These are phyloP conservation scores for Autographa pulchrina DNA, from an alignment of 2,888 invertebrate species.

Conservation along the genomic window DNA sequence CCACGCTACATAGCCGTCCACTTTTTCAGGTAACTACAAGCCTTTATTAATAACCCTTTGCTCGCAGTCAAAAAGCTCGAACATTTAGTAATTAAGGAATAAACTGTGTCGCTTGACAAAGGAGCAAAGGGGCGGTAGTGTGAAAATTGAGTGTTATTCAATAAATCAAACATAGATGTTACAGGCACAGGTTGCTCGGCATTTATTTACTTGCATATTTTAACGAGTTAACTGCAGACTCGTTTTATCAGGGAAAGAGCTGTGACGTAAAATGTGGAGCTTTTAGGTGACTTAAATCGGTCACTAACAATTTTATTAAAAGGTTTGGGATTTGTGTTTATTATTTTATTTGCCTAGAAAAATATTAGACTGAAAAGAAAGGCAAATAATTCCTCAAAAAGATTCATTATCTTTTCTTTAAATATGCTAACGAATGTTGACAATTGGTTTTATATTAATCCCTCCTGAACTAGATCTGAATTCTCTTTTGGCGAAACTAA, in stretches of 20 bases:
- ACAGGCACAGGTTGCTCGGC: background rate
- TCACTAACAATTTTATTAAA: no score
- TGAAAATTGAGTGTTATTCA: constrained; percentile 40
- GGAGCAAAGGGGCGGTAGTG: background rate
- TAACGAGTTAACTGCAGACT: constrained; percentile 1
- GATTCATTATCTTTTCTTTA: no score
- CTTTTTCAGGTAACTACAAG: background rate
- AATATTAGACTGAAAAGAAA: no score
- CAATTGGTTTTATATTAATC: no score
- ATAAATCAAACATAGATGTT: constrained; percentile 29
- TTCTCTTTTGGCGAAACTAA: no score
- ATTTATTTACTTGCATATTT: constrained; percentile 31
- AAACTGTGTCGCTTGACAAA: background rate
- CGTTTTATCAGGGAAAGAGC: background rate
- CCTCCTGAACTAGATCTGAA: no score
- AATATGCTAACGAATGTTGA: no score
- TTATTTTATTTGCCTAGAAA: no score
- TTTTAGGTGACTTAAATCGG: no score
- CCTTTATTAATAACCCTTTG: background rate
- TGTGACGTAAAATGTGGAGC: background rate
- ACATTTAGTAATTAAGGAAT: constrained; percentile 3
- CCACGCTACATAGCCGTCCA: no score
- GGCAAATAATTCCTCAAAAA: no score
- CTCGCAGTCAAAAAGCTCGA: background rate
- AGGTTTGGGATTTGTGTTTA: no score